These are phyloP conservation scores for Cavia porcellus DNA, from an alignment of 2,113 vertebrate species.

Conservation along the genomic window DNA sequence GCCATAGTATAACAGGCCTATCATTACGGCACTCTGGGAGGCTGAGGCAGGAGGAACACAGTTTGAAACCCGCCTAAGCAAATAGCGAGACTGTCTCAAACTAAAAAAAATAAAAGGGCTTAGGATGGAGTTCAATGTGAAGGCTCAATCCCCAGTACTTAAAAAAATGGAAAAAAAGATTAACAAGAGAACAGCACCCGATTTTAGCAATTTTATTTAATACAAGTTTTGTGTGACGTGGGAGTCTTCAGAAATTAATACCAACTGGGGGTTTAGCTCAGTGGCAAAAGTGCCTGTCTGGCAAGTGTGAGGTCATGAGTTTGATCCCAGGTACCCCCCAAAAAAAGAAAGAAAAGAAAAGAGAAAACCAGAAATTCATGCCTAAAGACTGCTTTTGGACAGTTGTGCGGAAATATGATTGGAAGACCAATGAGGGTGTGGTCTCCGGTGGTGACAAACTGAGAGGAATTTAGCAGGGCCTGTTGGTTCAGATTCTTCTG, in stretches of 20 bases:
- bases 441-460: not conserved
- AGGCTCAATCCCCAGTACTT: not conserved
- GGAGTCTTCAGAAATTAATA: not conserved
- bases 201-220: not conserved
- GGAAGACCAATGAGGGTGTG: not conserved
- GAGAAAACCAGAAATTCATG: not conserved
- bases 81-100: not conserved
- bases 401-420: not conserved
- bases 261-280: too few relatives aligned
- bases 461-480: not conserved
- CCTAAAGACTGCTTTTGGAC: not conserved
- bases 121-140: not conserved
- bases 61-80: not conserved
- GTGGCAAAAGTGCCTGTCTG: too few relatives aligned
- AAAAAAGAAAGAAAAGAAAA: too few relatives aligned
- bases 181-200: not conserved
- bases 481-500: not conserved
- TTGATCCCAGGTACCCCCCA: too few relatives aligned
- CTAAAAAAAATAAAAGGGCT: not conserved
- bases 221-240: not conserved
- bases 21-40: not conserved
- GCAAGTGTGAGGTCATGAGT: too few relatives aligned
- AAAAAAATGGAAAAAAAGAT: not conserved
- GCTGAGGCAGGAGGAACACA: not conserved
- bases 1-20: not conserved